Evolutionary conservation across 2,797 vertebrate genomes (phyloP).

Genomic region (Hipposideros larvatus): DNA sequence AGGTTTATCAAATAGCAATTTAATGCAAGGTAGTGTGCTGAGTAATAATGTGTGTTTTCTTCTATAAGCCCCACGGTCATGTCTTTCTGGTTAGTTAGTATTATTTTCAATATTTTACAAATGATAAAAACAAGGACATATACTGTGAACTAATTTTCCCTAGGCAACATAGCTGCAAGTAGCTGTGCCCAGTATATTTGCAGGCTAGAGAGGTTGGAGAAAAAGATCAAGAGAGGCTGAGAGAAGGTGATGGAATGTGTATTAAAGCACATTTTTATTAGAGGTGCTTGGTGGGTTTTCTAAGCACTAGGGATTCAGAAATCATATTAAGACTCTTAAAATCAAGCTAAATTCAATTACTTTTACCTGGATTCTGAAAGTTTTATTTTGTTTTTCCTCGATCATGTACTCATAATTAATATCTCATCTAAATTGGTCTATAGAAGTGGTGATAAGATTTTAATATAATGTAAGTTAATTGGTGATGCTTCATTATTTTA

Average conservation of each 20-base stretch:
- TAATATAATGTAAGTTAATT: constrained; percentile 54
- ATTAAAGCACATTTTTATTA: background rate
- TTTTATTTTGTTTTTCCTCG: constrained; percentile 23
- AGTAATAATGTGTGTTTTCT: background rate
- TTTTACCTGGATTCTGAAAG: constrained; percentile 41
- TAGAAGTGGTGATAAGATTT: constrained; percentile 56
- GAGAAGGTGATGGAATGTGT: background rate
- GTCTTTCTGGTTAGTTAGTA: background rate
- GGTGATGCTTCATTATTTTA: constrained; percentile 13
- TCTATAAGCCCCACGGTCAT: background rate
- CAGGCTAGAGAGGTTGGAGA: background rate
- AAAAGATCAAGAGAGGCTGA: background rate
- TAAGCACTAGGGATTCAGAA: background rate
- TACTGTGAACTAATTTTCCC: background rate
- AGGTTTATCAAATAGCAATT: background rate
- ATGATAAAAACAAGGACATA: background rate
- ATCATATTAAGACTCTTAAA: constrained; percentile 15
- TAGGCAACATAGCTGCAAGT: background rate
- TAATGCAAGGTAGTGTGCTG: background rate
- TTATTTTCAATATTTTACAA: background rate
- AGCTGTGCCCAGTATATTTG: background rate
- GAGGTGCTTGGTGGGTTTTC: background rate
- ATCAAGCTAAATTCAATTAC: constrained; percentile 55
- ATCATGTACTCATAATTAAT: constrained; percentile 55
- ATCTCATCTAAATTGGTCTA: constrained; percentile 19